A percentile compares a stretch with the other conserved stretches of the same genome.
phyloP scores from a whole-genome alignment of 2,797 vertebrate genomes.

The Champsocephalus gunnari region DNA sequence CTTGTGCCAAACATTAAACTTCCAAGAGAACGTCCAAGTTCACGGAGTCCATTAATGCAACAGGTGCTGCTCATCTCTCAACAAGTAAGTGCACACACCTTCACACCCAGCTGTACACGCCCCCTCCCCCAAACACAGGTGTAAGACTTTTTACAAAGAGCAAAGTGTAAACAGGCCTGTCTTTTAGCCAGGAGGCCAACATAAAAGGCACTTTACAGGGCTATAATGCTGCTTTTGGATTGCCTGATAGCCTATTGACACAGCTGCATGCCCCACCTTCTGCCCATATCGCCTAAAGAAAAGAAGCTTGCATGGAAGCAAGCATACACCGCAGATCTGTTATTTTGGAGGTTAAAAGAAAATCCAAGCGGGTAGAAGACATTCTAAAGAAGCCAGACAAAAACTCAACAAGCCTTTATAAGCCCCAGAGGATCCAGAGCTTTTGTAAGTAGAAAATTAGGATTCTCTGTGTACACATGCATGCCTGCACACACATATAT shows the following conservation, averaged over 20 bases:
- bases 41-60: constrained; percentile 60
- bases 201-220: constrained; percentile 74
- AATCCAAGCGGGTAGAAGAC: constrained; percentile 60
- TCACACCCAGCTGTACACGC: constrained; percentile 40
- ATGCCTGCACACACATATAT: constrained; percentile 55
- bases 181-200: constrained; percentile 70
- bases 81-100: constrained; percentile 66
- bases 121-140: constrained; percentile 69
- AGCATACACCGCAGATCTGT: constrained; percentile 73
- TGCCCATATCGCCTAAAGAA: constrained; percentile 68
- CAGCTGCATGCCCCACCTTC: constrained; percentile 84
- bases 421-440: constrained; percentile 58
- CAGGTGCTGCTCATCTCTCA: constrained; percentile 78
- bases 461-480: constrained; percentile 62
- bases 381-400: constrained; percentile 67
- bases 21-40: constrained; percentile 19
- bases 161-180: constrained; percentile 70
- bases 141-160: constrained; percentile 68
- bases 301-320: constrained; percentile 67
- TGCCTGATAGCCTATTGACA: constrained; percentile 82
- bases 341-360: constrained; percentile 77
- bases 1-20: constrained; percentile 26
- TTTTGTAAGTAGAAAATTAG: constrained; percentile 64
- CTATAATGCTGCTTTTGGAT: constrained; percentile 75
- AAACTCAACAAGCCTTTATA: constrained; percentile 69